A percentile compares a stretch with the other conserved stretches of the same genome.
These are phyloP conservation scores for Ranitomeya variabilis DNA, from an alignment of 2,113 vertebrate genomes.

Conservation along the genomic window DNA sequence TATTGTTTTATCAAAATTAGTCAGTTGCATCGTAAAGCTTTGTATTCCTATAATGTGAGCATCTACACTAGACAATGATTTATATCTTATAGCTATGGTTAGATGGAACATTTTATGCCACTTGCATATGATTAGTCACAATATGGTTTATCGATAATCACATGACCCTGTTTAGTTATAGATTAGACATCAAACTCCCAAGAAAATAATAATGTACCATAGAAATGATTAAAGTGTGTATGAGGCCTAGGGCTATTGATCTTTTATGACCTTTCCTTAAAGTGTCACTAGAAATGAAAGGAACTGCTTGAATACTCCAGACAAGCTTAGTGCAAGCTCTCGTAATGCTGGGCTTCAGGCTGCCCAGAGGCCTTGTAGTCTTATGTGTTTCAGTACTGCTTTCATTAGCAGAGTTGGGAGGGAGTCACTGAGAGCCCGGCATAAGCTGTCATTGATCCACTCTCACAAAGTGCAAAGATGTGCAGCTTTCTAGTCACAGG, in stretches of 20 bases:
- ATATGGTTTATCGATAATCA: not conserved
- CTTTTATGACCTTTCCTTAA: slow-evolving; percentile 53
- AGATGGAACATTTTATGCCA: not conserved
- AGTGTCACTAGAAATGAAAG: slow-evolving; percentile 55
- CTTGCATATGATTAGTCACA: not conserved
- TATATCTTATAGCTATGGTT: not conserved
- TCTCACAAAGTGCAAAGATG: slow-evolving; percentile 67
- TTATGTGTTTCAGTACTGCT: slow-evolving; percentile 74
- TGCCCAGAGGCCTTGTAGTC: slow-evolving; percentile 72
- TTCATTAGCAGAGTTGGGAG: slow-evolving; percentile 75
- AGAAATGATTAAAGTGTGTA: slow-evolving; percentile 16
- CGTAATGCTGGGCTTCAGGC: slow-evolving; percentile 72
- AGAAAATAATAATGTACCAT: slow-evolving; percentile 23
- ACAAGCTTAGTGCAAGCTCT: slow-evolving; percentile 71
- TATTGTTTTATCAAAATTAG: not conserved
- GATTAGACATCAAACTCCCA: not conserved
- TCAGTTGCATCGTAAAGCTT: not conserved
- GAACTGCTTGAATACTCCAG: slow-evolving; percentile 55
- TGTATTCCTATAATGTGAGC: not conserved
- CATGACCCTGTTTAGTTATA: not conserved
- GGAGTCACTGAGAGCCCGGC: slow-evolving; percentile 71
- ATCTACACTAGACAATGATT: not conserved
- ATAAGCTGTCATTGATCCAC: slow-evolving; percentile 78
- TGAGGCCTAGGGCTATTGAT: slow-evolving; percentile 47
- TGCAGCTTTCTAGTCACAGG: slow-evolving; percentile 74